Evolutionary conservation across 2,888 invertebrate genomes (phyloP).

Genomic region (Agonum fuliginosum): DNA sequence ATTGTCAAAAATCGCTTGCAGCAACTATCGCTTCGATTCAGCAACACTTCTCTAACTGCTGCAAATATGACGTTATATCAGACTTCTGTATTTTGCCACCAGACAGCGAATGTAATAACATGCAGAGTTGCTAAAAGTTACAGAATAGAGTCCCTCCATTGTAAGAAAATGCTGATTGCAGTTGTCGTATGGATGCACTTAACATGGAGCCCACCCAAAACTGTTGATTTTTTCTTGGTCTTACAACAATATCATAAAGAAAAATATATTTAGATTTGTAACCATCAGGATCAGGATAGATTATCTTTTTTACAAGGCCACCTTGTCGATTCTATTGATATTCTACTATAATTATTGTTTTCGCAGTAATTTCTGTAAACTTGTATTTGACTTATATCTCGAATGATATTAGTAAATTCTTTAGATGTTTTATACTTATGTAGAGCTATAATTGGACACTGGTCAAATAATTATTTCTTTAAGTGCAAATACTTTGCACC

Average conservation of each 20-base stretch:
- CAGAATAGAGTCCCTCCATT: too few species aligned
- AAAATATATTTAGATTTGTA: constrained; percentile 4
- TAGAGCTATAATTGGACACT: neutral
- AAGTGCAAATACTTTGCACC: too few species aligned
- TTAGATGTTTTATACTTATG: neutral
- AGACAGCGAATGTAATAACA: too few species aligned
- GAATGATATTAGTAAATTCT: neutral
- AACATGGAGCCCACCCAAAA: constrained; percentile 21
- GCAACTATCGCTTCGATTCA: too few species aligned
- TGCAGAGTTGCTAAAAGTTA: too few species aligned
- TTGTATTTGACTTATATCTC: constrained; percentile 13
- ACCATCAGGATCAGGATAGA: constrained; percentile 14
- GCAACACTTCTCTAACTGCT: too few species aligned
- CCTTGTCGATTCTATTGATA: neutral
- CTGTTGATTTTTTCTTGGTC: constrained; percentile 3
- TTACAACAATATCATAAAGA: constrained; percentile 24
- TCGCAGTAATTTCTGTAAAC: neutral
- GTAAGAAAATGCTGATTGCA: constrained; percentile 8
- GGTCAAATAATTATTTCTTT: constrained; percentile 19
- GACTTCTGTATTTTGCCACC: too few species aligned
- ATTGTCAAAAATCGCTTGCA: too few species aligned
- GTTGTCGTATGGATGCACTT: constrained; percentile 7
- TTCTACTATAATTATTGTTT: constrained; percentile 12
- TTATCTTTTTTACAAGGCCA: neutral
- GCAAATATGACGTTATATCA: too few species aligned